Percentiles rank a stretch among this genome's conserved stretches.
These are phyloP conservation scores for Trichogramma dendrolimi DNA, from an alignment of 2,888 invertebrate genomes.

Conservation along the genomic window DNA sequence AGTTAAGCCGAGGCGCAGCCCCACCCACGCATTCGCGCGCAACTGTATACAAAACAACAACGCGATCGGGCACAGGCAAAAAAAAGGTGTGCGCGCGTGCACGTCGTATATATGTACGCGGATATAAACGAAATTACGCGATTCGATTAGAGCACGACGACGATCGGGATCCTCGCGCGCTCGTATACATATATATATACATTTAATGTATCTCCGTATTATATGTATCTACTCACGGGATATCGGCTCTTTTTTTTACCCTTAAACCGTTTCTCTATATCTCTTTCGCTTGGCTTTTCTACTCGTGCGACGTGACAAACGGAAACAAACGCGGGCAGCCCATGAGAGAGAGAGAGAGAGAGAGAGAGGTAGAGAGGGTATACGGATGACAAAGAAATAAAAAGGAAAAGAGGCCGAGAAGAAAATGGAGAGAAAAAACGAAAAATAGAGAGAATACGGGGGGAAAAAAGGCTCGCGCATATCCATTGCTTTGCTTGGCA, in stretches of 20 bases:
- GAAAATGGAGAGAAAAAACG: constrained; percentile 26
- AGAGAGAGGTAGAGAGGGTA: constrained; percentile 11
- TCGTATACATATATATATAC: constrained; percentile 2
- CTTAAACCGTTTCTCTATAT: too few relatives aligned
- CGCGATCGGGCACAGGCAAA: too few relatives aligned
- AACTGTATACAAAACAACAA: too few relatives aligned
- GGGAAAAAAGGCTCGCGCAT: constrained; percentile 25
- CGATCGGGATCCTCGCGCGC: constrained; percentile 30
- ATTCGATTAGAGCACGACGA: constrained; percentile 41
- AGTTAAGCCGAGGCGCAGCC: too few relatives aligned
- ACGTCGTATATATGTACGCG: background rate
- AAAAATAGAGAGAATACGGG: constrained; percentile 8
- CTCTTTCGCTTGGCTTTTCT: too few relatives aligned
- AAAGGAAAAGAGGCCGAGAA: constrained; percentile 16
- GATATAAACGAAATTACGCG: constrained; percentile 38
- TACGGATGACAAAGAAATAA: constrained; percentile 24
- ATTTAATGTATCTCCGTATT: too few relatives aligned
- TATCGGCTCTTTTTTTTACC: too few relatives aligned
- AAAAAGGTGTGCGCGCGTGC: too few relatives aligned
- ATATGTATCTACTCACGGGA: too few relatives aligned
- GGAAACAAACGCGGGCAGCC: constrained; percentile 5
- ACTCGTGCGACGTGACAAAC: background rate
- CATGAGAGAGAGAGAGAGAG: background rate
- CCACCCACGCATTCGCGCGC: too few relatives aligned
- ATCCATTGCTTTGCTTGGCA: constrained; percentile 36